These are phyloP conservation scores for Petrolisthes cinctipes DNA, from an alignment of 2,888 invertebrate species.

Conservation along the genomic window DNA sequence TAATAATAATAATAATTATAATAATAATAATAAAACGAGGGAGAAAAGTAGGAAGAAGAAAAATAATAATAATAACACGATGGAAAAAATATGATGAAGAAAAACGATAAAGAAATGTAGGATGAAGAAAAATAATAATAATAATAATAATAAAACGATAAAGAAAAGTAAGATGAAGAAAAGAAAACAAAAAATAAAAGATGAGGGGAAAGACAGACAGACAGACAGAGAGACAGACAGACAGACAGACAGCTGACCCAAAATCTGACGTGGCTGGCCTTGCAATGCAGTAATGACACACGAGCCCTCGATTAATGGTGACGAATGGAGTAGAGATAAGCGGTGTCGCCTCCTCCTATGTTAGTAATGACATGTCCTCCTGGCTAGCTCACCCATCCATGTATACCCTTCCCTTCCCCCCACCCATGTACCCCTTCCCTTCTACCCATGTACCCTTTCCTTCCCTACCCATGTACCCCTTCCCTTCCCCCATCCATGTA, in stretches of 20 bases:
- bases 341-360: neutral
- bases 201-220: neutral
- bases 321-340: neutral
- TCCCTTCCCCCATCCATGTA: too few relatives aligned
- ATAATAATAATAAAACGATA: neutral
- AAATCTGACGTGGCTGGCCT: too few relatives aligned
- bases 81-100: neutral
- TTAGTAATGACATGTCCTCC: neutral
- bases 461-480: too few relatives aligned
- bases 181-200: neutral
- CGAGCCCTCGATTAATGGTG: too few relatives aligned
- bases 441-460: too few relatives aligned
- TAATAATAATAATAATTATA: too few relatives aligned
- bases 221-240: too few relatives aligned
- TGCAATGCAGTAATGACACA: too few relatives aligned
- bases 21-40: too few relatives aligned
- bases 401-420: neutral
- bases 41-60: neutral
- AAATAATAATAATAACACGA: too few relatives aligned
- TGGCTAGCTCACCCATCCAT: neutral
- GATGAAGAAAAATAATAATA: neutral
- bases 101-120: neutral
- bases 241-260: too few relatives aligned
- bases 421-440: neutral
- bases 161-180: neutral